Evolutionary conservation across 2,888 invertebrate genomes (phyloP), one percentile per base, ranked within the genome.

Genomic region (Bellardia pandia): DNA sequence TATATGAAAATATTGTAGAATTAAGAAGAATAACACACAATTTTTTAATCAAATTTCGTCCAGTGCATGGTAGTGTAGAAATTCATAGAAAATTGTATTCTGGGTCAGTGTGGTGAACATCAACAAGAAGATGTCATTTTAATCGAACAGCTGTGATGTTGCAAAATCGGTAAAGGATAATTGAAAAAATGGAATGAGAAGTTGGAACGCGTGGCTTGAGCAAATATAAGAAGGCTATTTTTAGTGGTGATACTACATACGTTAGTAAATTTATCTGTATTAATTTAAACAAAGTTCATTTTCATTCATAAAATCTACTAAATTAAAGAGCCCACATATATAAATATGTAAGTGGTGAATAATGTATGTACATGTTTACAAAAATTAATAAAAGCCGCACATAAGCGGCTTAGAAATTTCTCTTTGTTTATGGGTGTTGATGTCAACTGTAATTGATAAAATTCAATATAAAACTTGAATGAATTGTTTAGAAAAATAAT

Each of bases 391-490:
- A 69, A 76, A 68, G 40, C 60, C 33, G 69, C 42, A 68, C 45
- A 51, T 42, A 64, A 45, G 9, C 30, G 60, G 51, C 60, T 62
- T 76, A 23, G 2, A 68, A 53, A 68, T 23, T 58, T 16, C 33
- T 51, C n/a, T 74, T 33, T 72, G 23, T n/a, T 60, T 48, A n/a
- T 66, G 30, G 23, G 45, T 71, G 40, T 53, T 53, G 81, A 40
- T 60, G 74, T 13, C 78, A 45, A 60, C 7, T 60, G 23, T 14
- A 76, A 56, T 58, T 71, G 48, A 85, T 45, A 69, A 77, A 80
- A 80, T 69, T 85, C 51, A 76, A 85, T 72, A 76, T 80, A 69
- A 60, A 62, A 75, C 71, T 74, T 62, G 72, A 69, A 69, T 76
- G 5, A 56, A 72, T 80, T 85, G 2, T 48, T 56, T 23, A 48